Conservation (phyloP, 1,140 invertebrate genomes). For the Hylaeus volcanicus region DNA sequence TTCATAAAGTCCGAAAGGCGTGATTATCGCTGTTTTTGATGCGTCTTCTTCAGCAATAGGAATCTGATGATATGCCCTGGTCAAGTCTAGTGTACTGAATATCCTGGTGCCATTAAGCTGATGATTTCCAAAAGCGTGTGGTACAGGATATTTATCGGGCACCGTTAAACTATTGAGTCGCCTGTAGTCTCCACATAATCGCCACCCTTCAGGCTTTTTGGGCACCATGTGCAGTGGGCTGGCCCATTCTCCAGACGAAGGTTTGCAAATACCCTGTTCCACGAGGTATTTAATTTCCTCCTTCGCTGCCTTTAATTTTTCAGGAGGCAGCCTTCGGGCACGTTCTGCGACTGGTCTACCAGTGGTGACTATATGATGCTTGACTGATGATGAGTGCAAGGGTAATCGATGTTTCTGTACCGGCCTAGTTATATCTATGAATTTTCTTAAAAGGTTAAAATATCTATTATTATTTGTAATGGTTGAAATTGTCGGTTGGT, state of each 20-base stretch:
- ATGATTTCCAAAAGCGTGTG: conserved; percentile 67
- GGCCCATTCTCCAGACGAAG: not conserved
- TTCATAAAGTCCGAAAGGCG: conserved; percentile 70
- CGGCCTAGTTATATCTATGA: conserved; percentile 7
- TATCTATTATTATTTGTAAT: conserved; percentile 14
- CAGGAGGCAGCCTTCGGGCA: conserved; percentile 50
- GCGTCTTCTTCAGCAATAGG: conserved; percentile 69
- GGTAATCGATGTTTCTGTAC: not conserved
- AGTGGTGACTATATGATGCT: not conserved
- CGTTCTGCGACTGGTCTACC: conserved; percentile 30
- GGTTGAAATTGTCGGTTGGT: not conserved
- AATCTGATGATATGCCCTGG: conserved; percentile 79
- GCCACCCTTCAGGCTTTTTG: not conserved
- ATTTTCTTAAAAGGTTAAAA: conserved; percentile 28
- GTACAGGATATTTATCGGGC: conserved; percentile 76
- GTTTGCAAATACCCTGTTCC: not conserved
- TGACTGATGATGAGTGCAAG: not conserved
- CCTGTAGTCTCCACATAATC: conserved; percentile 59
- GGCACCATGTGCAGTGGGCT: not conserved
- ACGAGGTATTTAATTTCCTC: not conserved
- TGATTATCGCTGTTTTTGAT: conserved; percentile 73
- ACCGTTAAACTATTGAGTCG: conserved; percentile 63
- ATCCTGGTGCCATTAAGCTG: conserved; percentile 66
- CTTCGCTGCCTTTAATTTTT: conserved; percentile 48
- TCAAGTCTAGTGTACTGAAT: conserved; percentile 79